Evolutionary conservation across 2,113 vertebrate species (phyloP).

Genomic region (Cyanoramphus novaezelandiae): DNA sequence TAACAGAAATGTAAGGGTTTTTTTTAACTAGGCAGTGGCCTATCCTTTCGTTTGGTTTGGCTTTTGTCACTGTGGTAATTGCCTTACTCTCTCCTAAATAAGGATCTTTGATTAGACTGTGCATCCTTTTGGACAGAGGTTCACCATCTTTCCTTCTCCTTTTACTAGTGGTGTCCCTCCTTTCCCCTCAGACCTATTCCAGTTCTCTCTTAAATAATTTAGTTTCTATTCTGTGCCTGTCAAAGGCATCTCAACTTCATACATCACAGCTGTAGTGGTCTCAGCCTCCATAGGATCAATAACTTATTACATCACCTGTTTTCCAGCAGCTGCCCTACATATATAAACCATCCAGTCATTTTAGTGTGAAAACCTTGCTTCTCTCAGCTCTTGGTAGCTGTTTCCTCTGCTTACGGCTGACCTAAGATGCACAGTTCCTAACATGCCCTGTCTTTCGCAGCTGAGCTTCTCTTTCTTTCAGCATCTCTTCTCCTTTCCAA

Average conservation of each 20-base stretch:
- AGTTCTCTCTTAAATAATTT: not conserved
- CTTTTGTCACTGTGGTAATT: not conserved
- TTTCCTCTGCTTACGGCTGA: not conserved
- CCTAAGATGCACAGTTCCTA: not conserved
- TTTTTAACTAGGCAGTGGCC: rapidly evolving
- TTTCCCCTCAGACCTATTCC: not conserved
- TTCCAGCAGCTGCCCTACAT: not conserved
- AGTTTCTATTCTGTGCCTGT: not conserved
- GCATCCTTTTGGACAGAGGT: not conserved
- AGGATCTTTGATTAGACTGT: not conserved
- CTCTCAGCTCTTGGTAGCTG: not conserved
- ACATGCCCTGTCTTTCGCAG: not conserved
- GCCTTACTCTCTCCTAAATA: not conserved
- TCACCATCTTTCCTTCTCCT: not conserved
- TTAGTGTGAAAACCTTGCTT: not conserved
- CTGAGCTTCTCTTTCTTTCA: not conserved
- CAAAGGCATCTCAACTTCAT: not conserved
- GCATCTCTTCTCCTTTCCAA: not conserved
- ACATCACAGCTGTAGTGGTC: not conserved
- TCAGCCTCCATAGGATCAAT: not conserved
- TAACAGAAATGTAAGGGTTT: not conserved
- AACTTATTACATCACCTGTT: not conserved
- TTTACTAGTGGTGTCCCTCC: not conserved
- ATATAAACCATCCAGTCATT: not conserved
- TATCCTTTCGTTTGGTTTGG: not conserved